These are phyloP conservation scores for Yoshiicerus persimilis DNA, from an alignment of 1,140 invertebrate genomes.

Conservation along the genomic window DNA sequence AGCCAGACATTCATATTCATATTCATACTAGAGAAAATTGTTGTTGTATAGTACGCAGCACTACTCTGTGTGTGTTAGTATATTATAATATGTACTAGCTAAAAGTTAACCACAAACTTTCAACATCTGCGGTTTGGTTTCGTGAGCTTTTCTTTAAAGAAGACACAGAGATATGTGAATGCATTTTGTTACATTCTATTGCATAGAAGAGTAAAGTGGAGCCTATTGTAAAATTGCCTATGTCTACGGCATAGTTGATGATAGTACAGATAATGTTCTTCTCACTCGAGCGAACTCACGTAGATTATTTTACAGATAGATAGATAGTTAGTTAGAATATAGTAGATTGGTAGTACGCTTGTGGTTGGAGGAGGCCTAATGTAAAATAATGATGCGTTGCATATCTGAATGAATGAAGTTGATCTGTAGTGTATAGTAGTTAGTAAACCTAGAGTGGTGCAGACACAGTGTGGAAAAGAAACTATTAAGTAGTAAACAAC, in stretches of 20 bases:
- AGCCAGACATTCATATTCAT: background rate
- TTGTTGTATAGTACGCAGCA: background rate
- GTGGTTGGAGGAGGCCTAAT: background rate
- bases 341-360: background rate
- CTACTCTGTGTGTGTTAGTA: too few relatives aligned
- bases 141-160: background rate
- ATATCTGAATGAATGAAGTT: background rate
- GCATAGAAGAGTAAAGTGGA: background rate
- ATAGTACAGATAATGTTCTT: slow-evolving; percentile 15
- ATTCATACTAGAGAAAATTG: background rate
- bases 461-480: background rate
- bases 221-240: background rate
- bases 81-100: background rate
- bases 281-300: background rate
- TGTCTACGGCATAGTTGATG: background rate
- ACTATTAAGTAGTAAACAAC: background rate
- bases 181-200: background rate
- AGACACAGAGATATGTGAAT: background rate
- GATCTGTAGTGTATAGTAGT: background rate
- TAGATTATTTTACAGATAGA: background rate
- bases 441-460: background rate
- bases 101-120: background rate
- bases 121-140: background rate
- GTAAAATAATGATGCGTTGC: background rate
- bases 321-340: background rate